Evolutionary conservation across 2,797 vertebrate genomes (phyloP), one percentile per base, ranked within the genome.

Genomic region (Danio kyathit): DNA sequence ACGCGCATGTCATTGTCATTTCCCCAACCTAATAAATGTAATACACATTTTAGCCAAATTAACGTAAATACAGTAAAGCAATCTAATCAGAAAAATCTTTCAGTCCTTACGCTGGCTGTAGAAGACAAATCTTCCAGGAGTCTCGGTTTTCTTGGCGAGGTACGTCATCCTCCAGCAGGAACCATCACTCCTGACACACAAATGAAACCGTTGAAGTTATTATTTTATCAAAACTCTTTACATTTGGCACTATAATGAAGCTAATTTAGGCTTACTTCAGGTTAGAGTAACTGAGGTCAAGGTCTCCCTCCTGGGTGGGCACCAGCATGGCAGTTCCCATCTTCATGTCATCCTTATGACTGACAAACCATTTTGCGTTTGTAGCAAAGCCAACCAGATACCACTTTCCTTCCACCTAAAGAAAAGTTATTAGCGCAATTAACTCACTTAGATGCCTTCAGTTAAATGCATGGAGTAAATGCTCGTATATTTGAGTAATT

Each of bases 321-420:
- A 61, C 66, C 1, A 97, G 16, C 3, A 83, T 6, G 0, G 92
- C 90, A 7, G 82, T 92, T 67, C 96, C 96, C 91, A 95, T 92
- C 89, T 92, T 95, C 94, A 97, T 92, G 0, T 4, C 1, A 0
- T 49, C 84, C 85, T 91, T 97, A 82, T 94, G 87, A 59, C 86
- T 92, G 70, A 90, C 93, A 89, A 97, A 96, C 97, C 97, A 99
- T 64, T 85, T 78, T 5, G 96, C 91, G 43, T 96, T 96, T 85
- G 96, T 96, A 75, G 96, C 96, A 78, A 97, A 87, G 54, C 94
- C 97, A 0, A 92, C 74, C 70, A 91, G 85, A 91, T 93, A 96
- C 97, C 97, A 99, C 76, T 84, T 95, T 16, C 97, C 97, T 1
- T 88, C 64, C 76, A 97, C 88, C 97, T 98, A 84, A 16, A 57